phyloP scores from a whole-genome alignment of 2,797 vertebrate species.

The Oryzias dopingdopingensis region DNA sequence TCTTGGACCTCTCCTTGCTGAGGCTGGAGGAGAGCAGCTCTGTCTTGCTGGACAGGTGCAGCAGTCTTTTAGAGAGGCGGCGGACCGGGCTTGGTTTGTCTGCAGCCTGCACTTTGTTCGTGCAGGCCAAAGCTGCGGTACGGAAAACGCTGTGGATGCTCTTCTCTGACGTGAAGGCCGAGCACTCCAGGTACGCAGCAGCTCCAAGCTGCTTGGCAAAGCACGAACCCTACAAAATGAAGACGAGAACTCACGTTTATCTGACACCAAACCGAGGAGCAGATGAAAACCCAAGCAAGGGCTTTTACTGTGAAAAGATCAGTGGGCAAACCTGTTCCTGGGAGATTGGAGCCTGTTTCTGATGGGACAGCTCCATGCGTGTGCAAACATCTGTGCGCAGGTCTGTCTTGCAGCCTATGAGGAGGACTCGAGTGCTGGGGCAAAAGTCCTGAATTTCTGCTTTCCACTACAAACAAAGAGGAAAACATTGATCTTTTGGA shows the following conservation, averaged over 20 bases:
- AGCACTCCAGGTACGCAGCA: constrained; percentile 91
- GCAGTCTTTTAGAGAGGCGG: constrained; percentile 89
- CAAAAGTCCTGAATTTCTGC: constrained; percentile 94
- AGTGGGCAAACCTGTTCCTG: constrained; percentile 86
- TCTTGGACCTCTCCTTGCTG: constrained; percentile 92
- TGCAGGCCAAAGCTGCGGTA: constrained; percentile 82
- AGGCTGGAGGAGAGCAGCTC: constrained; percentile 90
- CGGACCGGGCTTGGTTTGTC: constrained; percentile 82
- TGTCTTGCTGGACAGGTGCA: constrained; percentile 87
- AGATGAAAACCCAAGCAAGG: background rate
- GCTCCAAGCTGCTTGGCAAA: constrained; percentile 90
- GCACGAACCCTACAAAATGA: constrained; percentile 78
- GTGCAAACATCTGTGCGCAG: constrained; percentile 92
- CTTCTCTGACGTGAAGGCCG: constrained; percentile 94
- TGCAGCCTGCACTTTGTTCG: constrained; percentile 79
- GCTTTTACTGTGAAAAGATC: too few species aligned
- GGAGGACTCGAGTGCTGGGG: constrained; percentile 86
- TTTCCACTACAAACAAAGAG: constrained; percentile 83
- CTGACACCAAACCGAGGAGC: background rate
- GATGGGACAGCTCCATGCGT: constrained; percentile 90
- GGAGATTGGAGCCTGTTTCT: constrained; percentile 89
- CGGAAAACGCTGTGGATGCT: constrained; percentile 93
- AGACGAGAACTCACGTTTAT: background rate
- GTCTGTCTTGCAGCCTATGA: constrained; percentile 94
- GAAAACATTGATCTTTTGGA: background rate